Evolutionary conservation across 2,888 invertebrate species (phyloP).

Genomic region (Nomada goodeniana): DNA sequence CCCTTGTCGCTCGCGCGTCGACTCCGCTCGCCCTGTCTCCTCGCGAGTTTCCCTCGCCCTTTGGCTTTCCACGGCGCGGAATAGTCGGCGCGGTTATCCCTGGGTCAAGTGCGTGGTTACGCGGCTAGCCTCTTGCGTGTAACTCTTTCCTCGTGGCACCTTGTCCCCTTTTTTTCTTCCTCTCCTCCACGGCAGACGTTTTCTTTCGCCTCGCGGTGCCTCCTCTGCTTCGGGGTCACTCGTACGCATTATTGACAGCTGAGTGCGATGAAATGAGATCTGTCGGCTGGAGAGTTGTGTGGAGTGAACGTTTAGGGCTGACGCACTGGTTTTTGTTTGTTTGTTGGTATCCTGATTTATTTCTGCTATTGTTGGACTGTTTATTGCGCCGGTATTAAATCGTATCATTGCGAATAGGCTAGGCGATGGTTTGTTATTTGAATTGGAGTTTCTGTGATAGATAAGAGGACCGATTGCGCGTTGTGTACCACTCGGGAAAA

Average conservation of each 20-base stretch:
- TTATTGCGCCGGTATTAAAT: too few species aligned
- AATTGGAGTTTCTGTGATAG: too few species aligned
- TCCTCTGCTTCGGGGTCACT: background rate
- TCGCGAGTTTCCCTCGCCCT: background rate
- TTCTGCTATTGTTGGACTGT: too few species aligned
- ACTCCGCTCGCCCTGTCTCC: background rate
- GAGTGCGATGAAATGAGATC: background rate
- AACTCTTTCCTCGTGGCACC: background rate
- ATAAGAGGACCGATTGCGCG: too few species aligned
- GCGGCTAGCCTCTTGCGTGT: background rate
- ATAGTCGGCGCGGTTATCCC: background rate
- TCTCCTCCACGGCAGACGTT: background rate
- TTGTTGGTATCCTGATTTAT: too few species aligned
- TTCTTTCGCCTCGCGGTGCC: background rate
- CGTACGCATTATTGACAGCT: background rate
- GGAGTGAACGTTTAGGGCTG: background rate
- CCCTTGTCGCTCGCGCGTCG: background rate
- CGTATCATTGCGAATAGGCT: too few species aligned
- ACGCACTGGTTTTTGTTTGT: too few species aligned
- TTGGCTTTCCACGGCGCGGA: background rate
- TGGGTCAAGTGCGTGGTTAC: slow-evolving; percentile 42
- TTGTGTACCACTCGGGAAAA: too few species aligned
- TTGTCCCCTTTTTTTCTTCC: slow-evolving; percentile 17
- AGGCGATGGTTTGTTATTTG: too few species aligned
- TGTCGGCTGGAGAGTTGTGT: background rate